phyloP scores from a whole-genome alignment of 2,888 invertebrate species.

The Tetheella fluctuosa region DNA sequence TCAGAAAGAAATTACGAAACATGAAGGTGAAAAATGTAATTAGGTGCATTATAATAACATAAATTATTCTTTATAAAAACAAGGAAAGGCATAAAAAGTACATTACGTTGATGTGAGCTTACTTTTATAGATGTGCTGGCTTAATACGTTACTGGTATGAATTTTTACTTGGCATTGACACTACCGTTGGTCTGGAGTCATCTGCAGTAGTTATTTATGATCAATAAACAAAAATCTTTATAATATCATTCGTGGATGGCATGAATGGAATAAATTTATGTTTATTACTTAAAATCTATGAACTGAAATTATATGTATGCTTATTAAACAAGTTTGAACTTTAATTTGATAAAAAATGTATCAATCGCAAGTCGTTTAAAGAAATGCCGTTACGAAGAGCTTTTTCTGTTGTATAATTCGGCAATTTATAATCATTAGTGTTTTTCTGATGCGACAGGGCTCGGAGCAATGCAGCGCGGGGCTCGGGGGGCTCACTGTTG shows the following conservation, averaged over 20 bases:
- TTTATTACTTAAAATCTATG: background rate
- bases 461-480: constrained; percentile 37
- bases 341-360: constrained; percentile 32
- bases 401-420: constrained; percentile 69
- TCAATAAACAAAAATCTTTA: background rate
- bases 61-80: constrained; percentile 61
- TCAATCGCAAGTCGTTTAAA: constrained; percentile 47
- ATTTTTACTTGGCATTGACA: background rate
- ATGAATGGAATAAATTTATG: background rate
- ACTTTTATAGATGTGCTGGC: constrained; percentile 18
- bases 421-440: constrained; percentile 79
- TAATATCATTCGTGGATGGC: background rate
- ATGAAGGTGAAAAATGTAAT: constrained; percentile 52
- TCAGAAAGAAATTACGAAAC: constrained; percentile 38
- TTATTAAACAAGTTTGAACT: background rate
- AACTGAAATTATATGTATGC: too few species aligned
- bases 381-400: constrained; percentile 55
- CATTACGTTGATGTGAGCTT: constrained; percentile 57
- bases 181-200: background rate
- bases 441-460: constrained; percentile 62
- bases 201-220: background rate
- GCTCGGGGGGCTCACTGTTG: constrained; percentile 20
- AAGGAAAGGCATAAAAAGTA: constrained; percentile 63
- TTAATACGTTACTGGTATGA: background rate
- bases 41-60: constrained; percentile 64